Percentiles rank a stretch among this genome's conserved stretches.
phyloP scores from a whole-genome alignment of 2,113 vertebrate genomes.

The Engraulis encrasicolus region DNA sequence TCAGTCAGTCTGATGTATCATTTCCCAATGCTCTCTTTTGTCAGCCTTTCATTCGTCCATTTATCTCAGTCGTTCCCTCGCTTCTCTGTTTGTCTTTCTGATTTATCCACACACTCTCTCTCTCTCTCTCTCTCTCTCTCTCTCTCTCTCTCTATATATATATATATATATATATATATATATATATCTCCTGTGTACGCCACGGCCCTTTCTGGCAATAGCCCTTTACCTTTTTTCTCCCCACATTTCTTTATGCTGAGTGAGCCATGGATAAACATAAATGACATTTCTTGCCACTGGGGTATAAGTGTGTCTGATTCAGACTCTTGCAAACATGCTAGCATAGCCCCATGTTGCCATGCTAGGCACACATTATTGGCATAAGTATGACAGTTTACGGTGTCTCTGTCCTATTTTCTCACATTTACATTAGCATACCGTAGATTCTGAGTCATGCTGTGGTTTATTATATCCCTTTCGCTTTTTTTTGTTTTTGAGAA shows the following conservation, averaged over 20 bases:
- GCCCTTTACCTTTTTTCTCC: neutral
- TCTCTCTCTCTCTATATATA: too few species aligned
- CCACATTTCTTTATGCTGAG: neutral
- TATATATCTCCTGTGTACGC: neutral
- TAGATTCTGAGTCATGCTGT: neutral
- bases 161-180: too few species aligned
- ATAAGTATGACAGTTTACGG: neutral
- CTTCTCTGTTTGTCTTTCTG: slow-evolving; percentile 18
- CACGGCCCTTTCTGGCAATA: neutral
- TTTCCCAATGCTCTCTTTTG: neutral
- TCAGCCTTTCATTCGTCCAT: neutral
- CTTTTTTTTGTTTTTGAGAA: neutral
- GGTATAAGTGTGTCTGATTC: neutral
- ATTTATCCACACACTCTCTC: neutral
- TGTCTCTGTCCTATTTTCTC: neutral
- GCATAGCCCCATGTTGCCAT: neutral
- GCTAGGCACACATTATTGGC: neutral
- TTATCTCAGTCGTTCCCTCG: neutral
- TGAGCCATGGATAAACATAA: neutral
- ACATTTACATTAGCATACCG: neutral
- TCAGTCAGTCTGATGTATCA: neutral
- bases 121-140: too few species aligned
- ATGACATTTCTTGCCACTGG: neutral
- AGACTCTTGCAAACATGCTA: neutral
- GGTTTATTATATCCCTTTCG: neutral